Percentiles rank a stretch among this genome's conserved stretches.
Evolutionary conservation across 2,797 vertebrate species (phyloP).

Genomic region (Phataginus tricuspis): DNA sequence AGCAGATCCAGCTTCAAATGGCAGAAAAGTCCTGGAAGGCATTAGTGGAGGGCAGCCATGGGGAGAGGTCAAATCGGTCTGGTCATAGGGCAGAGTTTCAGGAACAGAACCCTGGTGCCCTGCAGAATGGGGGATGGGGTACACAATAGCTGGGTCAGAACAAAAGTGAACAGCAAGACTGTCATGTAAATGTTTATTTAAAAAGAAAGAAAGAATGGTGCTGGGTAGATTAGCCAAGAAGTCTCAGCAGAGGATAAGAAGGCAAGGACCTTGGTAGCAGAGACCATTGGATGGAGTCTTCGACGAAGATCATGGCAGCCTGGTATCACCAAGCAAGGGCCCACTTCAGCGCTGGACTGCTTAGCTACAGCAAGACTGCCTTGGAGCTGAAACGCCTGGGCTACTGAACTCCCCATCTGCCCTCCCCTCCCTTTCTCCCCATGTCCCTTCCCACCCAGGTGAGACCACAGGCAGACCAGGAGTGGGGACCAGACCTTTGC

Average conservation of each 20-base stretch:
- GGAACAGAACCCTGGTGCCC: not conserved
- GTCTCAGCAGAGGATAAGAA: not conserved
- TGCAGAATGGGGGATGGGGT: not conserved
- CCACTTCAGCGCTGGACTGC: not conserved
- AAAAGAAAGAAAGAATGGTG: not conserved
- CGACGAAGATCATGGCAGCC: not conserved
- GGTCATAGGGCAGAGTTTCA: not conserved
- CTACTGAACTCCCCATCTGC: not conserved
- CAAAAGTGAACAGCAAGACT: not conserved
- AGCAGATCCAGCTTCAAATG: not conserved
- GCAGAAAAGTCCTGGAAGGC: not conserved
- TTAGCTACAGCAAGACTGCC: not conserved
- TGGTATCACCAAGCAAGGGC: not conserved
- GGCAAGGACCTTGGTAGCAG: not conserved
- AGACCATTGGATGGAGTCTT: not conserved
- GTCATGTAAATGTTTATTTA: not conserved
- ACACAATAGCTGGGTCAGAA: not conserved
- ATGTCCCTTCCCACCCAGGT: too few species aligned
- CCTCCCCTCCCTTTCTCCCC: not conserved
- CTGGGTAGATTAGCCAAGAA: not conserved
- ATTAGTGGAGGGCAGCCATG: not conserved
- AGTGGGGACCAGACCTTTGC: not conserved
- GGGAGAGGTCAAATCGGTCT: not conserved
- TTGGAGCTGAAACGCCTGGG: not conserved
- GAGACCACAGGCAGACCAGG: not conserved